These are phyloP conservation scores for Taphrorychus bicolor DNA, from an alignment of 2,888 invertebrate genomes.

Conservation along the genomic window DNA sequence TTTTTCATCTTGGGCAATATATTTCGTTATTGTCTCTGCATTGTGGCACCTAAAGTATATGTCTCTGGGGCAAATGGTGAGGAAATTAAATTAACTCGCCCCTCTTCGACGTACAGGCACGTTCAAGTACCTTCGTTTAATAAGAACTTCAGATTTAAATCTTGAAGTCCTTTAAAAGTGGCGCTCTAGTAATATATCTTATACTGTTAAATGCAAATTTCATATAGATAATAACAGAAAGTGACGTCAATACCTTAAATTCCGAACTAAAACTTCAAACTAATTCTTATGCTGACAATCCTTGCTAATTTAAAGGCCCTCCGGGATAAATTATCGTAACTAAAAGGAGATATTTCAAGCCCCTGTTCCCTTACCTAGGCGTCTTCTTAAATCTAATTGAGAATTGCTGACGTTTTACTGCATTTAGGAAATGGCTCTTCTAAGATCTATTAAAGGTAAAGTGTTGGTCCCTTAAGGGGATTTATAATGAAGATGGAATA, in stretches of 20 bases:
- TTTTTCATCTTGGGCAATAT: constrained; percentile 15
- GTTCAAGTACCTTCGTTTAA: too few species aligned
- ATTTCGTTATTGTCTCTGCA: constrained; percentile 16
- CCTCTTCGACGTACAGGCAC: too few species aligned
- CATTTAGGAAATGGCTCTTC: background rate
- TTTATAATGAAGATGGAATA: background rate
- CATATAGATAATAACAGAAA: too few species aligned
- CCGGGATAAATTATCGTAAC: background rate
- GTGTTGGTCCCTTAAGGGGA: background rate
- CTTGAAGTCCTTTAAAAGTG: too few species aligned
- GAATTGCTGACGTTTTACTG: constrained; percentile 2
- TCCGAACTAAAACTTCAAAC: background rate
- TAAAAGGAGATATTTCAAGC: background rate
- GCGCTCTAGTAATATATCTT: background rate
- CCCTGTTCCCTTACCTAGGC: background rate
- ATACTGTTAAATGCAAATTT: background rate
- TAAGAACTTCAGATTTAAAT: too few species aligned
- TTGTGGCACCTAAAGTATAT: background rate
- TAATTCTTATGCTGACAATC: background rate
- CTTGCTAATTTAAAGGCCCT: background rate
- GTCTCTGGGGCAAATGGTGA: background rate
- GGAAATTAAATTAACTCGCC: constrained; percentile 2
- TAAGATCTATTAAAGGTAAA: background rate
- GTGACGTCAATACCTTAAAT: background rate
- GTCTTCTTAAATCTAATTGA: constrained; percentile 6